Conservation (phyloP, 2,113 vertebrate genomes). For the Felis chaus region DNA sequence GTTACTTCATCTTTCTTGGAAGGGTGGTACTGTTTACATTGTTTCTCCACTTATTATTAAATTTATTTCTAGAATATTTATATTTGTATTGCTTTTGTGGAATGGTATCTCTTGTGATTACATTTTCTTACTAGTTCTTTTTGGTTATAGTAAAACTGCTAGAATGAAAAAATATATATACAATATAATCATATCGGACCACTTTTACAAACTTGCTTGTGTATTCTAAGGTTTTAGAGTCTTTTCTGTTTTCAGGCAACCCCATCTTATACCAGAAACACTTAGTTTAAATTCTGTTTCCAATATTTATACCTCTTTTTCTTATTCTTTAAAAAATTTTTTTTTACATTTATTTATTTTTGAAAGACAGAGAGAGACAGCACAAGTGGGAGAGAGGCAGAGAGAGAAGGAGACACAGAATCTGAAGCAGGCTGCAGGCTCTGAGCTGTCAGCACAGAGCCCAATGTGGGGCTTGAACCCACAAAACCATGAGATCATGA, state of each 20-base stretch:
- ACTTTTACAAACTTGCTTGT: background rate
- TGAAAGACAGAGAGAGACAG: no score
- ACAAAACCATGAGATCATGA: no score
- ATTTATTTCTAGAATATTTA: constrained; percentile 23
- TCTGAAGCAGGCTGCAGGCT: no score
- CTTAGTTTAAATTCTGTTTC: background rate
- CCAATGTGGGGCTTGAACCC: no score
- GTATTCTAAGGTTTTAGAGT: background rate
- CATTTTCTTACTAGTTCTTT: background rate
- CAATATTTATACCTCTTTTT: background rate
- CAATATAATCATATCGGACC: background rate
- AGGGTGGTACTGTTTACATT: background rate
- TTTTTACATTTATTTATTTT: no score
- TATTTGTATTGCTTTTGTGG: background rate
- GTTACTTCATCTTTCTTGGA: constrained; percentile 15
- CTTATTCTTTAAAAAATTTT: no score
- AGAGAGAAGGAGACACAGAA: no score
- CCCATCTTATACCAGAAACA: background rate
- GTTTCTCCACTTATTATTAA: background rate
- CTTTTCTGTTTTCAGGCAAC: background rate
- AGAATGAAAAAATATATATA: background rate
- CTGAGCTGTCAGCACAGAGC: no score
- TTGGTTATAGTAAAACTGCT: background rate
- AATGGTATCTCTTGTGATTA: background rate
- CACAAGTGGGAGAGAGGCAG: no score